Conservation (phyloP, 1,140 invertebrate genomes). For the Portunus trituberculatus region DNA sequence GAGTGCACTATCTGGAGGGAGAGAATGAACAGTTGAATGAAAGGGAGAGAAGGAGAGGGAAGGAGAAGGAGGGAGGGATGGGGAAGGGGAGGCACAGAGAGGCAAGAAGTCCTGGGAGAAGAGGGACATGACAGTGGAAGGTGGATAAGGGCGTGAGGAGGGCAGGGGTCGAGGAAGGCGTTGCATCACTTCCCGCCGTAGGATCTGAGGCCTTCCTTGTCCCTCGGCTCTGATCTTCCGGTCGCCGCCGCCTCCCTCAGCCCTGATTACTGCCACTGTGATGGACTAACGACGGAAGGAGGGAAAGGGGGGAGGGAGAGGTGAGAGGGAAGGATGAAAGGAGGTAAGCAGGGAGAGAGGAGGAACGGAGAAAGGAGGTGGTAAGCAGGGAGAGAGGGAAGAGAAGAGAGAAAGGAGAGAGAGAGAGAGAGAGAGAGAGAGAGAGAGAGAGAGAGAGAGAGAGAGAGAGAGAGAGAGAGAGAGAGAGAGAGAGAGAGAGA, state of each 20-base stretch:
- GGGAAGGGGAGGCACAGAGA: not conserved
- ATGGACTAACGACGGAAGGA: not conserved
- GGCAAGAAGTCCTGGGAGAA: not conserved
- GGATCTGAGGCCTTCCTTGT: not conserved
- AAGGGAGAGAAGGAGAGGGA: not conserved
- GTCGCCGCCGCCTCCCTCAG: not conserved
- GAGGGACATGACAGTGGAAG: constrained; percentile 18
- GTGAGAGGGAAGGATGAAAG: not conserved
- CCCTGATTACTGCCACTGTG: constrained; percentile 30
- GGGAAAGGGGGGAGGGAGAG: not conserved
- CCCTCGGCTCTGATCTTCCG: not conserved
- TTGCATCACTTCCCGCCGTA: not conserved
- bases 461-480: too few species aligned
- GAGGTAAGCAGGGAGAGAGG: not conserved
- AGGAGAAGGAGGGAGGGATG: not conserved
- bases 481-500: not conserved
- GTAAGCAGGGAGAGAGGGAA: not conserved
- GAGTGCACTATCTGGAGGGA: not conserved
- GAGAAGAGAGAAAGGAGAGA: not conserved
- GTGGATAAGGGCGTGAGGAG: constrained; percentile 1
- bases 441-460: not conserved
- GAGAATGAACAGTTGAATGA: not conserved
- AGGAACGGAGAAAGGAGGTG: not conserved
- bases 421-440: not conserved
- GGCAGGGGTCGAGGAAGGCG: not conserved